phyloP scores from a whole-genome alignment of 37 sponge, comb jelly and placozoan genomes.

The Aplysina aerophoba region DNA sequence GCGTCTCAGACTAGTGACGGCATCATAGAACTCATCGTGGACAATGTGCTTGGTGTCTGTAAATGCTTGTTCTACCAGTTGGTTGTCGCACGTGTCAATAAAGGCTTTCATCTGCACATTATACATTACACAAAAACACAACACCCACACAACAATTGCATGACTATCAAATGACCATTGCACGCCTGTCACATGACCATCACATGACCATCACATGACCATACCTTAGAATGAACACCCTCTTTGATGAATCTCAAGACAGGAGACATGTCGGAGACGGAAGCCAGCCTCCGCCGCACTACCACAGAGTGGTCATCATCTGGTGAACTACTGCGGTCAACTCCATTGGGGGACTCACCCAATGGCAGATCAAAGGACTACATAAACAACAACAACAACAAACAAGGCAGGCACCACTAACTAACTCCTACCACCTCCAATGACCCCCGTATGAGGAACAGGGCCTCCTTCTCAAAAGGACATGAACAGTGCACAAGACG shows the following conservation, averaged over 20 bases:
- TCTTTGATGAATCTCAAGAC: constrained; percentile 20
- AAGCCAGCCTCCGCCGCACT: background rate
- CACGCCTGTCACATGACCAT: background rate
- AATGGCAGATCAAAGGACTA: too few relatives aligned
- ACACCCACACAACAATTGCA: too few relatives aligned
- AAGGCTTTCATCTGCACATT: background rate
- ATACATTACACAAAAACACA: too few relatives aligned
- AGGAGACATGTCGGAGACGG: background rate
- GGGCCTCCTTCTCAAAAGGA: too few relatives aligned
- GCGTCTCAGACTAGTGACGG: background rate
- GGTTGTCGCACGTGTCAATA: background rate
- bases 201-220: background rate
- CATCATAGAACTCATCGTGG: background rate
- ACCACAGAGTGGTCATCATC: background rate
- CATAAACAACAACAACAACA: too few relatives aligned
- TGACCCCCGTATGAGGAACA: too few relatives aligned
- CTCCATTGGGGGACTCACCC: too few relatives aligned
- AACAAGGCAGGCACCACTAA: too few relatives aligned
- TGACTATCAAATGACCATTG: background rate
- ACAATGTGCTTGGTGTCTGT: constrained; percentile 5
- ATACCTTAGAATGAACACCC: background rate
- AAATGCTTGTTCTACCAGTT: background rate
- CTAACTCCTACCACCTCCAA: too few relatives aligned
- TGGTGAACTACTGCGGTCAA: background rate
- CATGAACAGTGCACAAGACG: too few relatives aligned